Evolutionary conservation across 2,113 vertebrate species (phyloP).

Genomic region (Acinonyx jubatus): DNA sequence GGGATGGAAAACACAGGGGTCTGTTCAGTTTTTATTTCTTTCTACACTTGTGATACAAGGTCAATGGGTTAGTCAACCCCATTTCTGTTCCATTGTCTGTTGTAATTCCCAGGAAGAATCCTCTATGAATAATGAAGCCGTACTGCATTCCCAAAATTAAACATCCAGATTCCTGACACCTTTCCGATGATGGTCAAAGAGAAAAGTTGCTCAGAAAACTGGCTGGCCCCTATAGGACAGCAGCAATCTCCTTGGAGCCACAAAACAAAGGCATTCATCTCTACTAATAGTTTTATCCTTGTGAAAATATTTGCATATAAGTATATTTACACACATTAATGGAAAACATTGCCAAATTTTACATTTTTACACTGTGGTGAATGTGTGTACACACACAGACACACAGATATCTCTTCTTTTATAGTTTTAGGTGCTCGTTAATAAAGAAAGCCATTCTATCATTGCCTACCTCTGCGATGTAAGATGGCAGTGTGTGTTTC

Average conservation of each 20-base stretch:
- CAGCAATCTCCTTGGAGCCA: background rate
- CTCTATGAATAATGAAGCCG: background rate
- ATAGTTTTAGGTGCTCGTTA: background rate
- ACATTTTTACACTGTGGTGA: background rate
- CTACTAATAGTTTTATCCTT: background rate
- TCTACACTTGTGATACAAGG: slow-evolving; percentile 41
- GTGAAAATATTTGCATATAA: background rate
- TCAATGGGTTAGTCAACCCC: slow-evolving; percentile 45
- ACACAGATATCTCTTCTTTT: background rate
- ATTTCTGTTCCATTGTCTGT: slow-evolving; percentile 46
- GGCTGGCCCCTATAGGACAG: background rate
- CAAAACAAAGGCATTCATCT: background rate
- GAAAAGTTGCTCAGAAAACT: background rate
- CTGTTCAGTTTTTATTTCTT: slow-evolving; percentile 34
- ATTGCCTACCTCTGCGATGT: background rate
- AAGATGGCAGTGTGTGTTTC: background rate
- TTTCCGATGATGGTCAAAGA: background rate
- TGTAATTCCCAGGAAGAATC: slow-evolving; percentile 34
- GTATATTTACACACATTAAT: background rate
- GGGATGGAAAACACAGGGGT: slow-evolving; percentile 19
- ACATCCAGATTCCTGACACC: background rate
- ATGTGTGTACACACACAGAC: background rate
- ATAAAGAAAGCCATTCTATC: background rate
- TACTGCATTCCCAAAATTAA: background rate
- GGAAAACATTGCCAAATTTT: background rate